These are phyloP conservation scores for Sylvia borin DNA, from an alignment of 2,797 vertebrate species.

Conservation along the genomic window DNA sequence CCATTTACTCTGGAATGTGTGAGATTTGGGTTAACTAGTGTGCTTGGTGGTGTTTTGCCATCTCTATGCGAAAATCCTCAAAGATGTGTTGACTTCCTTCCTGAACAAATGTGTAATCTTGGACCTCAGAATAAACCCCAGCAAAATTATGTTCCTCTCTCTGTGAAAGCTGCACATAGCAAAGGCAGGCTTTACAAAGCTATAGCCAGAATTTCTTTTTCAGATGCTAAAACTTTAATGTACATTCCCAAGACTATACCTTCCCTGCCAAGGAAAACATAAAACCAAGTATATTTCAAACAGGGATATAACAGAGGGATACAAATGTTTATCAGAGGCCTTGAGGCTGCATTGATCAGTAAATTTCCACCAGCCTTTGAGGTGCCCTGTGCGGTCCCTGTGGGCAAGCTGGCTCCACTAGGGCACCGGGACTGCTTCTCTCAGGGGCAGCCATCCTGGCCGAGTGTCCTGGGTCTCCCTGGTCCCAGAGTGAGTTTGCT, in stretches of 20 bases:
- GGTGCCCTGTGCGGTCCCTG: not conserved
- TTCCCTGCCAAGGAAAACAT: conserved; percentile 23
- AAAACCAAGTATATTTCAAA: not conserved
- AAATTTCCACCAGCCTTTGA: not conserved
- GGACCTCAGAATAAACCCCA: not conserved
- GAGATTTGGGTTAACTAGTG: not conserved
- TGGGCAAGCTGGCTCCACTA: not conserved
- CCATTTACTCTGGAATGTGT: not conserved
- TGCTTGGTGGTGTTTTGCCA: not conserved
- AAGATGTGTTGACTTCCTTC: not conserved
- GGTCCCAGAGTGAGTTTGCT: not conserved
- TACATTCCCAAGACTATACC: not conserved
- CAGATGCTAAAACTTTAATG: conserved; percentile 1
- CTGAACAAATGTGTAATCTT: not conserved
- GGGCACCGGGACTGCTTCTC: not conserved
- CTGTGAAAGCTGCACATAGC: not conserved
- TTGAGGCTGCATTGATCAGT: not conserved
- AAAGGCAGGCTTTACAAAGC: not conserved
- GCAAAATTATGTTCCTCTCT: not conserved
- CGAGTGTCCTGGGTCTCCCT: not conserved
- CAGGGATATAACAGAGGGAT: not conserved
- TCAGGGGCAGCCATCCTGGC: not conserved
- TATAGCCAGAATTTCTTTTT: not conserved
- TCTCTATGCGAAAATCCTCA: not conserved
- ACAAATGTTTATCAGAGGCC: conserved; percentile 4